Evolutionary conservation across 1,140 invertebrate genomes (phyloP), one percentile per base, ranked within the genome.

Genomic region (Nixonia krombeini): DNA sequence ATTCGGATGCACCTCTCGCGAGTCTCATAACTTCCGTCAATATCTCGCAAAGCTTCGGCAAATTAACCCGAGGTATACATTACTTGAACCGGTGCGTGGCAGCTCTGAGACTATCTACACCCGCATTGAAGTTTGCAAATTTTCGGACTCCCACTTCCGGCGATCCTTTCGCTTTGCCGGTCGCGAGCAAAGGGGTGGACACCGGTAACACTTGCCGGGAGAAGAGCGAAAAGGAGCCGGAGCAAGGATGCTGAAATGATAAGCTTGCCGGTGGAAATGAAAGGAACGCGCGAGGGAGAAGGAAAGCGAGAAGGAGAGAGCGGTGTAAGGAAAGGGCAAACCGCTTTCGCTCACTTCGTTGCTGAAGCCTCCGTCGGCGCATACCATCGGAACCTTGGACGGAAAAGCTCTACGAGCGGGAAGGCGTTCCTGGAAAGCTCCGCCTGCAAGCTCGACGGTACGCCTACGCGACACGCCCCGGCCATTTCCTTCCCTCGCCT

Each of bases 1-100:
- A 75, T 80, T 82, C 49, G 61, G 45, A 84, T 80, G 77, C 78
- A 80, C 77, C 73, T 73, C 61, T 72, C 72, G 69, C 51, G 61
- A 59, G 49, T 68, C 59, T 64, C 74, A 72, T 83, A 81, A 81
- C 78, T 81, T 81, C 56, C 63, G 65, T 33, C 68, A 69, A 78
- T 78, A 82, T 74, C 79, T 79, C 65, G 68, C 69, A 77, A 79
- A 83, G 77, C 78, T 78, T 59, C 73, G 74, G 75, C 76, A 83
- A 83, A 81, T 83, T 81, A 83, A 76, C 74, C 76, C 72, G 57
- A 70, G 70, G 75, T 78, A 82, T 80, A 82, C 80, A 78, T 81
- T 81, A 75, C 72, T 64, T 62, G 74, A 71, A 23, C 41, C 38
- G 15, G 26, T 18, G 0, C 40, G 52, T 47, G 41, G 52, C 46